phyloP scores from a whole-genome alignment of 2,113 vertebrate genomes.

The Dipodomys stephensi region DNA sequence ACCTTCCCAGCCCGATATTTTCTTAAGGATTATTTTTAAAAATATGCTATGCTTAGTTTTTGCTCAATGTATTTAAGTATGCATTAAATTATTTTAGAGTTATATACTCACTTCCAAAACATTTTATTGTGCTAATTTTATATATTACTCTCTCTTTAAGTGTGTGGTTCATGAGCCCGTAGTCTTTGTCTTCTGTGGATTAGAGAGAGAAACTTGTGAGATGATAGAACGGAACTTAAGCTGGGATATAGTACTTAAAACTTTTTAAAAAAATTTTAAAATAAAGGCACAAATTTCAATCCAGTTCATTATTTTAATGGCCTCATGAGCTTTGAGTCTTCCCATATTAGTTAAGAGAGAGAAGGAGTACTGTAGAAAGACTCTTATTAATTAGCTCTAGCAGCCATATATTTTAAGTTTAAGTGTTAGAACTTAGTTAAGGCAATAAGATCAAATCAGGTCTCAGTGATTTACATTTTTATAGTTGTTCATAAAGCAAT shows the following conservation, averaged over 20 bases:
- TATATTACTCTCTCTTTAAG: slow-evolving; percentile 58
- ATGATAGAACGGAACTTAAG: slow-evolving; percentile 22
- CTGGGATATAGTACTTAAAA: slow-evolving; percentile 33
- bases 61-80: neutral
- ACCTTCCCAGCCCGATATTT: slow-evolving; percentile 7
- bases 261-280: slow-evolving; percentile 63
- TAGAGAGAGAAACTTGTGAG: slow-evolving; percentile 22
- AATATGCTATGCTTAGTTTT: neutral
- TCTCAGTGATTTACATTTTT: slow-evolving; percentile 85
- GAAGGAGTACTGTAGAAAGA: slow-evolving; percentile 60
- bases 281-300: slow-evolving; percentile 74
- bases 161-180: slow-evolving; percentile 41
- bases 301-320: slow-evolving; percentile 70
- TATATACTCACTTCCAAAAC: slow-evolving; percentile 39
- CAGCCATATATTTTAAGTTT: slow-evolving; percentile 84
- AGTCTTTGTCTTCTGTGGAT: slow-evolving; percentile 46
- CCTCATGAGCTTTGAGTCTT: slow-evolving; percentile 77
- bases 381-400: slow-evolving; percentile 85
- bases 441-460: slow-evolving; percentile 84
- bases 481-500: slow-evolving; percentile 85
- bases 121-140: slow-evolving; percentile 64
- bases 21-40: slow-evolving; percentile 4
- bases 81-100: slow-evolving; percentile 54
- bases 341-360: slow-evolving; percentile 75
- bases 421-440: slow-evolving; percentile 82